A percentile compares a stretch with the other conserved stretches of the same genome.
Evolutionary conservation across 2,113 vertebrate genomes (phyloP).

Genomic region (Bothrops jararaca): DNA sequence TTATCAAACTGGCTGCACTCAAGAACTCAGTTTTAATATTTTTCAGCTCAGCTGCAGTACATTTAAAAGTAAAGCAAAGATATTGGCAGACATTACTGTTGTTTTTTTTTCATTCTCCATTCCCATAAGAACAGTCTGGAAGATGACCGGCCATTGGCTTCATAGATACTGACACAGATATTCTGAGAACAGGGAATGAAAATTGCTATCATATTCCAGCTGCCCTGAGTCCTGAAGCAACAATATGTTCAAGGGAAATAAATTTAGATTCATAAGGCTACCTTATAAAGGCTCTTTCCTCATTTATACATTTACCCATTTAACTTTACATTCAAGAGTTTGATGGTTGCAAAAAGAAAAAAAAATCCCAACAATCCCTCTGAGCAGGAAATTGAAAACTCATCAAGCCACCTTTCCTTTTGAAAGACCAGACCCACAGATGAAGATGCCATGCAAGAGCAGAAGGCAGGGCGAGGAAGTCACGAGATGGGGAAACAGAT

Average conservation of each 20-base stretch:
- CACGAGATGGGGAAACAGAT: too few species aligned
- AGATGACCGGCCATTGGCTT: neutral
- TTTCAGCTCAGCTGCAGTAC: neutral
- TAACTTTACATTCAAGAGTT: too few species aligned
- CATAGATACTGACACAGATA: neutral
- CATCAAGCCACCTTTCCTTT: too few species aligned
- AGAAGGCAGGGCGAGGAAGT: too few species aligned
- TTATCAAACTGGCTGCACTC: neutral
- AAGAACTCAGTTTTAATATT: neutral
- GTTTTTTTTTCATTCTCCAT: neutral
- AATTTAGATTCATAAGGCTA: neutral
- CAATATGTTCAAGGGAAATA: neutral
- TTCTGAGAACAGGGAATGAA: neutral
- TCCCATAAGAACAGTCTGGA: neutral
- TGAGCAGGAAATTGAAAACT: too few species aligned
- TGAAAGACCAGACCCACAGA: too few species aligned
- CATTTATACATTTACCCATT: too few species aligned
- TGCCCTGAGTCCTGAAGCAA: neutral
- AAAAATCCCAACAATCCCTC: too few species aligned
- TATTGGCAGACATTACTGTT: neutral
- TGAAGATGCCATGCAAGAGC: too few species aligned
- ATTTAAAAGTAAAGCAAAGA: neutral
- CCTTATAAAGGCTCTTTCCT: too few species aligned
- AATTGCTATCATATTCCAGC: neutral
- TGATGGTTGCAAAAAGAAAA: too few species aligned